Percentiles rank a stretch among this genome's conserved stretches.
phyloP scores from a whole-genome alignment of 2,113 vertebrate genomes.

The Alectura lathami region DNA sequence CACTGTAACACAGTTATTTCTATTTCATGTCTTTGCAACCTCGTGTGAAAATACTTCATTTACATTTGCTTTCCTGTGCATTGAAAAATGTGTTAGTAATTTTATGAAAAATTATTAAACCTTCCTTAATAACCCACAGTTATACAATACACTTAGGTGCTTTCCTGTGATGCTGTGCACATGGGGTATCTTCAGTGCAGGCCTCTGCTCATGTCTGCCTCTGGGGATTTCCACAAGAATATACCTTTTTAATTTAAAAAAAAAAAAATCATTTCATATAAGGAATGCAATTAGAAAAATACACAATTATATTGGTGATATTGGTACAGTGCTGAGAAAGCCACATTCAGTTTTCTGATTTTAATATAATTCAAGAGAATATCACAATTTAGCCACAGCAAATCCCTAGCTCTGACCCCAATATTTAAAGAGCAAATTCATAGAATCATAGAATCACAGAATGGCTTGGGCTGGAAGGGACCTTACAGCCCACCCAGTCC shows the following conservation, averaged over 20 bases:
- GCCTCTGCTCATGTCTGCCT: neutral
- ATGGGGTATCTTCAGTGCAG: neutral
- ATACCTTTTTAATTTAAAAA: neutral
- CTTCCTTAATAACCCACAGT: neutral
- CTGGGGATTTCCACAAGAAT: neutral
- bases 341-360: neutral
- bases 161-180: neutral
- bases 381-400: neutral
- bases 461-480: neutral
- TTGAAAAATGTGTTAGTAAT: neutral
- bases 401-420: neutral
- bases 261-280: neutral
- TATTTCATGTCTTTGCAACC: neutral
- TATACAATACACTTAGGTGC: neutral
- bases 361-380: neutral
- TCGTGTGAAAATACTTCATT: neutral
- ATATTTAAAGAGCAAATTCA: slow-evolving; percentile 44
- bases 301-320: neutral
- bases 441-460: neutral
- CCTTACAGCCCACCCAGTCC: neutral
- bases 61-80: neutral
- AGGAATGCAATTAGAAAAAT: neutral
- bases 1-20: neutral
- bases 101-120: neutral
- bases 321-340: neutral